Conservation (phyloP, 2,797 vertebrate genomes). For the Lithobates sylvaticus region DNA sequence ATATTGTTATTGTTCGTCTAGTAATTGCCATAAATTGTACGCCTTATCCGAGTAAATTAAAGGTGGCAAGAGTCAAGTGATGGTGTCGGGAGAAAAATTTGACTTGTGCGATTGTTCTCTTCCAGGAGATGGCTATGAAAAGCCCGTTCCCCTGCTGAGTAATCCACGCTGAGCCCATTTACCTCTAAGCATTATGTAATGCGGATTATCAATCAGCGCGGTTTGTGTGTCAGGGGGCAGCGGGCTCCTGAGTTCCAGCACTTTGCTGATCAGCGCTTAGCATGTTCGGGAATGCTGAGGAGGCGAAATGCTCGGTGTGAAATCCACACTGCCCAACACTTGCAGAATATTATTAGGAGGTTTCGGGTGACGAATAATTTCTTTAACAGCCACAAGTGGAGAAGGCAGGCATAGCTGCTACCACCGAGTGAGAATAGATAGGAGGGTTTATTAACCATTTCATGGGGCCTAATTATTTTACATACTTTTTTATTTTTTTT, state of each 20-base stretch:
- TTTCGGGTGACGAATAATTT: neutral
- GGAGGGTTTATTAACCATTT: too few relatives aligned
- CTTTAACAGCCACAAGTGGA: neutral
- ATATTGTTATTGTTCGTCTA: neutral
- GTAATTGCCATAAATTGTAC: conserved; percentile 4
- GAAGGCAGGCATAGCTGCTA: neutral
- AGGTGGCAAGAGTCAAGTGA: conserved; percentile 35
- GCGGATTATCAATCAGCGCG: conserved; percentile 29
- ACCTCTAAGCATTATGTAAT: conserved; percentile 53
- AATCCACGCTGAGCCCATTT: conserved; percentile 38
- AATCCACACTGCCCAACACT: conserved; percentile 9
- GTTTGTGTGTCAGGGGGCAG: conserved; percentile 19
- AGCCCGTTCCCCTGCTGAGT: conserved; percentile 25
- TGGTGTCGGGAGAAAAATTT: neutral
- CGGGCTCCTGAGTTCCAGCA: neutral
- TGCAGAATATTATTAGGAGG: conserved; percentile 36
- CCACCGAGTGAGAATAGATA: too few relatives aligned
- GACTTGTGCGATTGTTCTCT: conserved; percentile 12
- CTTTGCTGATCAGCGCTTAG: neutral
- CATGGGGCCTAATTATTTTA: too few relatives aligned
- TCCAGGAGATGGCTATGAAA: conserved; percentile 16
- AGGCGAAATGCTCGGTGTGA: conserved; percentile 17
- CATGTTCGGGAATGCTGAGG: neutral
- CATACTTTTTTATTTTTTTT: too few relatives aligned
- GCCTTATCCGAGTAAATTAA: neutral